A percentile compares a stretch with the other conserved stretches of the same genome.
These are phyloP conservation scores for Poecilia latipinna DNA, from an alignment of 2,113 vertebrate genomes.

Conservation along the genomic window DNA sequence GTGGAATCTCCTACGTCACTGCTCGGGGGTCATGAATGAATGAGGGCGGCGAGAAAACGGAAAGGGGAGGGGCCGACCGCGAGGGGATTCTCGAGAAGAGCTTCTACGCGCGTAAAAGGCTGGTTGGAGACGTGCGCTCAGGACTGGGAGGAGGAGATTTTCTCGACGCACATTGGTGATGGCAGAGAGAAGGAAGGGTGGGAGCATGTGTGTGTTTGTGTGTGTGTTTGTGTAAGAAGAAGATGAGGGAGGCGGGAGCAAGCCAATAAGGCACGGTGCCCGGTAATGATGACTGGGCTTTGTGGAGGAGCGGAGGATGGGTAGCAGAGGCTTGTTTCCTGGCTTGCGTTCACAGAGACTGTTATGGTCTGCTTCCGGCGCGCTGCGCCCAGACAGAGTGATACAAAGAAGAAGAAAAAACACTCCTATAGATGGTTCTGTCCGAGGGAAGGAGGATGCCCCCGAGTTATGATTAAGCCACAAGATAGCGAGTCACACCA, in stretches of 20 bases:
- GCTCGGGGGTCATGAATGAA: constrained; percentile 73
- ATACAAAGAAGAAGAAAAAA: constrained; percentile 26
- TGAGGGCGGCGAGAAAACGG: constrained; percentile 77
- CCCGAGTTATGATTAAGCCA: constrained; percentile 66
- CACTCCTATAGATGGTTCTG: constrained; percentile 33
- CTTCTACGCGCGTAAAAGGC: constrained; percentile 63
- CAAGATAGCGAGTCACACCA: constrained; percentile 37
- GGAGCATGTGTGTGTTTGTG: constrained; percentile 29
- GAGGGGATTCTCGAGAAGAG: constrained; percentile 67
- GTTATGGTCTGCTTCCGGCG: constrained; percentile 78
- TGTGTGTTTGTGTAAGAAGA: constrained; percentile 8
- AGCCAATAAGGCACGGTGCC: constrained; percentile 59
- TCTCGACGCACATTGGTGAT: constrained; percentile 50
- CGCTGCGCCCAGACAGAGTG: constrained; percentile 46
- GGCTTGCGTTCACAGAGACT: constrained; percentile 39
- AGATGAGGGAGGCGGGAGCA: constrained; percentile 26
- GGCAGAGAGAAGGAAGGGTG: constrained; percentile 35
- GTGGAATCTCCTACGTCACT: constrained; percentile 84
- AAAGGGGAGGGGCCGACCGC: constrained; percentile 65
- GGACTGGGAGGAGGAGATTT: constrained; percentile 64
- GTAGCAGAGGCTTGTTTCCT: constrained; percentile 73
- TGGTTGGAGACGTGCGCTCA: constrained; percentile 60
- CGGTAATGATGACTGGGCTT: constrained; percentile 69
- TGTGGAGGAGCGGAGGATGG: constrained; percentile 73
- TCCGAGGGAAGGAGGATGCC: constrained; percentile 59